phyloP scores from a whole-genome alignment of 2,888 invertebrate species.

The Drosophila multiciliata region DNA sequence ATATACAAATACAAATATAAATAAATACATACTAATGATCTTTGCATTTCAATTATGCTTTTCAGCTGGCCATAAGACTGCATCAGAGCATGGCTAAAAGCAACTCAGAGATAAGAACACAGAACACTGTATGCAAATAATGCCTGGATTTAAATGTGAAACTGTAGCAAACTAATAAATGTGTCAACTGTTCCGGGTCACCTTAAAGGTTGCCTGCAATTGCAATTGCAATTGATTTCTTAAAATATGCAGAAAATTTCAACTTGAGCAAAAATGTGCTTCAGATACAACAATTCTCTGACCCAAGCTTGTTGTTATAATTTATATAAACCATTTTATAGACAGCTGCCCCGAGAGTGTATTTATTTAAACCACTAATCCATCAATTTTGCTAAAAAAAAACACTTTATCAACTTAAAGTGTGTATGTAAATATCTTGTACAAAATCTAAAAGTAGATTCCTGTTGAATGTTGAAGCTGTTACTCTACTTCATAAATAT shows the following conservation, averaged over 20 bases:
- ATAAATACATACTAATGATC: slow-evolving; percentile 33
- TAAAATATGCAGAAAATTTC: not conserved
- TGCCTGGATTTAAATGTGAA: slow-evolving; percentile 38
- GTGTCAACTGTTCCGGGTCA: slow-evolving; percentile 48
- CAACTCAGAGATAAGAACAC: slow-evolving; percentile 23
- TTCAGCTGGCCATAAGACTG: slow-evolving; percentile 8
- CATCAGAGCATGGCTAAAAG: slow-evolving; percentile 13
- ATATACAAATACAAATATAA: not conserved
- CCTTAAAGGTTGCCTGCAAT: slow-evolving; percentile 21
- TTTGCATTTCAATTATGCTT: slow-evolving; percentile 39
- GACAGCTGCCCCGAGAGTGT: not conserved
- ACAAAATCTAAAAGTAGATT: not conserved
- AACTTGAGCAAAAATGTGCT: not conserved
- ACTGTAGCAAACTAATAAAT: slow-evolving; percentile 28
- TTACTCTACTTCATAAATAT: not conserved
- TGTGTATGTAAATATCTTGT: not conserved
- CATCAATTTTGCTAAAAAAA: not conserved
- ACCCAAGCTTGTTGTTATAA: not conserved
- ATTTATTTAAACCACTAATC: not conserved
- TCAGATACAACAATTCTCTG: not conserved
- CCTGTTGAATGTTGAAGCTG: too few species aligned
- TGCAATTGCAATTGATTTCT: not conserved
- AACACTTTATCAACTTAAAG: not conserved
- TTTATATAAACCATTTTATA: not conserved
- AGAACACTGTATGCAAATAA: slow-evolving; percentile 39